A percentile compares a stretch with the other conserved stretches of the same genome.
Evolutionary conservation across 1,140 invertebrate species (phyloP).

Genomic region (Steinernema khuongi): DNA sequence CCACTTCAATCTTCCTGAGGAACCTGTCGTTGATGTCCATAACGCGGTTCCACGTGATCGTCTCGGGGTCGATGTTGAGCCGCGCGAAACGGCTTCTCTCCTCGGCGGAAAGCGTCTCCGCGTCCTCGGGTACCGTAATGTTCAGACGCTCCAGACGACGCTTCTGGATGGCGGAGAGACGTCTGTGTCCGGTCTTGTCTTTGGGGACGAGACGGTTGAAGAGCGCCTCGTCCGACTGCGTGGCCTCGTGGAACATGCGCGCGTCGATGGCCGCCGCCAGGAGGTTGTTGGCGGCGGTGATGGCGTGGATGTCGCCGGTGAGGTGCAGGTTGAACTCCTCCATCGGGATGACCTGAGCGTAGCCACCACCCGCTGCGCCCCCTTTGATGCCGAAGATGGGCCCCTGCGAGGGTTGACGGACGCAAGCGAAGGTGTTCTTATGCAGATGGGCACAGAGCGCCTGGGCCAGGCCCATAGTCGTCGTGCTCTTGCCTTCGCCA

Average conservation of each 20-base stretch:
- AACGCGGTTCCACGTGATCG: conserved; percentile 89
- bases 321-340: conserved; percentile 98
- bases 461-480: conserved; percentile 84
- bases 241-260: conserved; percentile 88
- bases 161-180: conserved; percentile 46
- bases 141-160: conserved; percentile 58
- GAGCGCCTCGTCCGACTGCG: conserved; percentile 77
- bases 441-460: conserved; percentile 77
- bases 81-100: conserved; percentile 76
- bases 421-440: conserved; percentile 83
- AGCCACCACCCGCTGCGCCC: conserved; percentile 88
- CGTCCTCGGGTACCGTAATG: conserved; percentile 80
- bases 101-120: conserved; percentile 68
- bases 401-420: conserved; percentile 95
- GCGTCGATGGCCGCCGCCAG: conserved; percentile 80
- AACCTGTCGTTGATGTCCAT: conserved; percentile 94
- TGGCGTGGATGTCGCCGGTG: conserved; percentile 96
- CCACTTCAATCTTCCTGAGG: conserved; percentile 85
- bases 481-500: conserved; percentile 94
- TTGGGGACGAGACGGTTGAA: conserved; percentile 79
- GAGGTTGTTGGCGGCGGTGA: conserved; percentile 93
- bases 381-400: conserved; percentile 97
- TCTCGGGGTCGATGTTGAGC: conserved; percentile 80
- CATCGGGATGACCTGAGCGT: conserved; percentile 88
- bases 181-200: conserved; percentile 62